Conservation (phyloP, 35 echinoderm and acorn worm species). For the Diadema setosum region DNA sequence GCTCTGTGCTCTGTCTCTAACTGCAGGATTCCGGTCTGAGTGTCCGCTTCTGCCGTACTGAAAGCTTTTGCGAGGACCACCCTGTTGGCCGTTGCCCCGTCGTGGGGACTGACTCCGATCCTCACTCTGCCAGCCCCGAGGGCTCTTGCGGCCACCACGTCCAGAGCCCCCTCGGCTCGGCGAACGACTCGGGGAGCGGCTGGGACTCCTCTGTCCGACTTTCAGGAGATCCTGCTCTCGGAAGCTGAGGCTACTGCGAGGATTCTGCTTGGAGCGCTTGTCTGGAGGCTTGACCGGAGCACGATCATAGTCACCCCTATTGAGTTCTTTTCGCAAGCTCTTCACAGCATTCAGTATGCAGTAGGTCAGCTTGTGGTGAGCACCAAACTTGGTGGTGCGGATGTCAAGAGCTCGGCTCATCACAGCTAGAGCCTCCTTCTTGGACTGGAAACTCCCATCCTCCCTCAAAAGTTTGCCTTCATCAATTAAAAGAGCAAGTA, state of each 20-base stretch:
- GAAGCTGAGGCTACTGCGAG: conserved; percentile 67
- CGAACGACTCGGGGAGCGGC: neutral
- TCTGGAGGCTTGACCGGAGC: conserved; percentile 51
- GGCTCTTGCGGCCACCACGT: neutral
- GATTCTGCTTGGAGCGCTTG: conserved; percentile 11
- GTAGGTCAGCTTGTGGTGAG: conserved; percentile 65
- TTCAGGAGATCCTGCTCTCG: conserved; percentile 56
- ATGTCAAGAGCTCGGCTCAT: conserved; percentile 76
- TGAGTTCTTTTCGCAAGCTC: conserved; percentile 52
- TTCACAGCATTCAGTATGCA: conserved; percentile 50
- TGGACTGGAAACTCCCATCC: conserved; percentile 58
- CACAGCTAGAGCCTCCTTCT: conserved; percentile 65
- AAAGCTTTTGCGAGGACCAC: neutral
- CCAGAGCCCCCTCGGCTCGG: neutral
- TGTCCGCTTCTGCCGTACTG: neutral
- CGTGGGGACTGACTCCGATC: neutral
- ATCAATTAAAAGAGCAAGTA: neutral
- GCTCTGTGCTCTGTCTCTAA: neutral
- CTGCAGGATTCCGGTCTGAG: neutral
- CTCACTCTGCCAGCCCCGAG: neutral
- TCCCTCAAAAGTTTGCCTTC: conserved; percentile 73
- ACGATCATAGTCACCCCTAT: conserved; percentile 45
- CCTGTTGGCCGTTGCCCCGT: neutral
- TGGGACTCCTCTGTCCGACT: conserved; percentile 3
- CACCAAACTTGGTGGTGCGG: conserved; percentile 57